A percentile compares a stretch with the other conserved stretches of the same genome.
These are phyloP conservation scores for Myripristis murdjan DNA, from an alignment of 2,797 vertebrate species.

Conservation along the genomic window DNA sequence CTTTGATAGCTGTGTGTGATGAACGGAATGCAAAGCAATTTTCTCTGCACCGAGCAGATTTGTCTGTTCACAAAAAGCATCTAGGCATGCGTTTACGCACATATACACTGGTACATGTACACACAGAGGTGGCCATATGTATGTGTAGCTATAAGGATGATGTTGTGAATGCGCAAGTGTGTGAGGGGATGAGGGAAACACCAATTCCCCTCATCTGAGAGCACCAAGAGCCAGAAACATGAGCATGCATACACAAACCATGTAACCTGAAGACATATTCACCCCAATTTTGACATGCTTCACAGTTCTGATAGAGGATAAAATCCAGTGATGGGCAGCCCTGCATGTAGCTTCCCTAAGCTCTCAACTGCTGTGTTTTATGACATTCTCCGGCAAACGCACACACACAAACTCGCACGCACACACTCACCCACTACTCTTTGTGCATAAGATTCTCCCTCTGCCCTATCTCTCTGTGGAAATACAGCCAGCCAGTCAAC, in stretches of 20 bases:
- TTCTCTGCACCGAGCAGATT: conserved; percentile 61
- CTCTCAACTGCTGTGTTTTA: too few relatives aligned
- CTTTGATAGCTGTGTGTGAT: conserved; percentile 48
- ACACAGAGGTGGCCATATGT: conserved; percentile 5
- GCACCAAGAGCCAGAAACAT: background rate
- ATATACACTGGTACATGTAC: background rate
- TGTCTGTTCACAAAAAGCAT: conserved; percentile 47
- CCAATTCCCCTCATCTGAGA: background rate
- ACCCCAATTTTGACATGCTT: background rate
- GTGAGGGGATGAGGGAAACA: too few relatives aligned
- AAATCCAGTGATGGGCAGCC: background rate
- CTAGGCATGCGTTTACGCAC: background rate
- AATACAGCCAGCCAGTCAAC: background rate
- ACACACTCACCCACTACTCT: background rate
- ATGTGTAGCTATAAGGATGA: conserved; percentile 58
- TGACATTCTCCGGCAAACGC: background rate
- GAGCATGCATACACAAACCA: background rate
- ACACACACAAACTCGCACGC: conserved; percentile 4
- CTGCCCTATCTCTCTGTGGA: background rate
- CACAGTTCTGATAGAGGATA: background rate
- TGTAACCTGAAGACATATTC: background rate
- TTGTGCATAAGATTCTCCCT: too few relatives aligned
- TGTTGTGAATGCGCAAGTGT: conserved; percentile 37
- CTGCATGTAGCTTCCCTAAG: background rate
- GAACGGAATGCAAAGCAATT: conserved; percentile 74